These are phyloP conservation scores for Eulemur rufifrons DNA, from an alignment of 2,113 vertebrate genomes.

Conservation along the genomic window DNA sequence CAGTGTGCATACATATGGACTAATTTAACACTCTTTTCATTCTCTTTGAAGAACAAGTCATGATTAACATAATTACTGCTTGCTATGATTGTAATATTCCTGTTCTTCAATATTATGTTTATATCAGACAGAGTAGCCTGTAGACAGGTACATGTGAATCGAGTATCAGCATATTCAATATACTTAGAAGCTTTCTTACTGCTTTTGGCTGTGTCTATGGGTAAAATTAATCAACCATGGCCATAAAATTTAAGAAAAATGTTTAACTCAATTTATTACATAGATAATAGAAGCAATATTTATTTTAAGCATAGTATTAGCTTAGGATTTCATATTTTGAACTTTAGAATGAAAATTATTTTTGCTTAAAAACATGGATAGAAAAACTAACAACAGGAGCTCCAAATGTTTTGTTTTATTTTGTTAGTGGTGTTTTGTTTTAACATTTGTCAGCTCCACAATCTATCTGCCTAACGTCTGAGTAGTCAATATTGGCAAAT, in stretches of 20 bases:
- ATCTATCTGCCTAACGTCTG: background rate
- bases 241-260: background rate
- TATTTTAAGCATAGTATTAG: background rate
- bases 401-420: background rate
- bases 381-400: background rate
- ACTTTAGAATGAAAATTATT: background rate
- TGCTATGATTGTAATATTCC: too few species aligned
- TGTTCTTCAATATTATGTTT: background rate
- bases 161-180: background rate
- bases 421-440: background rate
- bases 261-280: background rate
- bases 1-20: background rate
- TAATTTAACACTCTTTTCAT: background rate
- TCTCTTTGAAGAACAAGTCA: background rate
- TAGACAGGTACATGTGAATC: accelerated
- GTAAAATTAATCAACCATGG: background rate
- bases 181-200: background rate
- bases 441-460: background rate
- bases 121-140: accelerated
- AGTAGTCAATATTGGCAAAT: background rate
- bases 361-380: background rate
- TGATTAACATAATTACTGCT: background rate
- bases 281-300: background rate
- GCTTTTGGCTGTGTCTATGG: background rate
- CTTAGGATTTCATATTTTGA: background rate